phyloP scores from a whole-genome alignment of 2,113 vertebrate genomes.

The Lampris megalopsis region DNA sequence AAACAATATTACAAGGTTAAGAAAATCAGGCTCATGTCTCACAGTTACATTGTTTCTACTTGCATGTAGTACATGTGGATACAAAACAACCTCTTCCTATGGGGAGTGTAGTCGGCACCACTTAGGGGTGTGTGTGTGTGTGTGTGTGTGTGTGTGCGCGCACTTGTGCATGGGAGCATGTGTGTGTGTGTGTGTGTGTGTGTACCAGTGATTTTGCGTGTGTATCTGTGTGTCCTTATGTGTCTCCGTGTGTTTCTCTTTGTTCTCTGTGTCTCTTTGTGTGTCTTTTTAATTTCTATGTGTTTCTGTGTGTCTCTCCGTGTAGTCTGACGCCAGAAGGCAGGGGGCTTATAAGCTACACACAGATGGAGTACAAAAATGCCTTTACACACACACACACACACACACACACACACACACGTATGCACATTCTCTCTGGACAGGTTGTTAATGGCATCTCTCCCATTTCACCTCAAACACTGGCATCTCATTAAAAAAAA shows the following conservation, averaged over 20 bases:
- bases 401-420: neutral
- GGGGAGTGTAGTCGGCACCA: too few relatives aligned
- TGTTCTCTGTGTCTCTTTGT: neutral
- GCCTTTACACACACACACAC: constrained; percentile 8
- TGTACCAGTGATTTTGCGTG: too few relatives aligned
- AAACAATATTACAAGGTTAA: neutral
- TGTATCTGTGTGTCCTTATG: too few relatives aligned
- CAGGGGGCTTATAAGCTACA: constrained; percentile 15
- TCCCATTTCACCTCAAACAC: constrained; percentile 64
- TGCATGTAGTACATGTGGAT: too few relatives aligned
- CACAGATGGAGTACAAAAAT: constrained; percentile 19
- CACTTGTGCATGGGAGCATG: too few relatives aligned
- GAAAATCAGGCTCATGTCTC: neutral
- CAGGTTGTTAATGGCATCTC: constrained; percentile 59
- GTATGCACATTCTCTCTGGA: constrained; percentile 27
- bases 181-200: too few relatives aligned
- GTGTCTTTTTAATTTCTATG: neutral
- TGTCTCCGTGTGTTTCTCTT: neutral
- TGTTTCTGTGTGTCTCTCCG: neutral
- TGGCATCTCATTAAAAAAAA: constrained; percentile 75
- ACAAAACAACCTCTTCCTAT: too few relatives aligned
- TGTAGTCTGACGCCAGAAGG: constrained; percentile 13
- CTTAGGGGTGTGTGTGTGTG: too few relatives aligned
- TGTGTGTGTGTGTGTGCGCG: too few relatives aligned
- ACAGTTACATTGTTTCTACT: neutral